Base-by-base conservation (phyloP, 2,113 vertebrate species). In the Corynorhinus townsendii region DNA sequence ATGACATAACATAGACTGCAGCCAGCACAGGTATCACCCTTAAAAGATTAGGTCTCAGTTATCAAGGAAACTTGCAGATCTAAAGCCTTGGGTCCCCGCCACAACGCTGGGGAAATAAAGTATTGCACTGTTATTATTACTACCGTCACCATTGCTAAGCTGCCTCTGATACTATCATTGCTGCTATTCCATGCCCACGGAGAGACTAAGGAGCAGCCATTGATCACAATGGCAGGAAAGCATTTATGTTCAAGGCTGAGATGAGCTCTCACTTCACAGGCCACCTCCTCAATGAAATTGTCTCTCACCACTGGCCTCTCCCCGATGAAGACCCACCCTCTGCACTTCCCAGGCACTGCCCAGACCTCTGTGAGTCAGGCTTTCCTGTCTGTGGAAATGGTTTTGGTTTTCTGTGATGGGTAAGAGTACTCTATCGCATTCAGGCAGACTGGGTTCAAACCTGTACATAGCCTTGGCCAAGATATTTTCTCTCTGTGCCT, bases 91-190 rank as follows among this genome's bases (percentile, higher is more conserved):
- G 47, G 22, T 40, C 16, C 14, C 16, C 26, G 19, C 62, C 73
- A 38, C 10, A 15, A 19, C 15, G 40, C 47, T 14, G 26, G n/a
- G 15, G 26, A 45, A 28, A 20, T 30, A 15, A 47, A 76, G 5
- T 22, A 4, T 8, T 7, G 1, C 11, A 5, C 49, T 4, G 1
- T 71, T 2, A 17, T 33, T n/a, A 28, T 4, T 4, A 4, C n/a
- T 2, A 4, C 11, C 15, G 17, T 47, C 2, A 28, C 80, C 66
- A 33, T 7, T 47, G 59, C 52, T 68, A 0, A 45, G 0, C 38
- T 11, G 0, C 68, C 24, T 5, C 5, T 40, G 5, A 16, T 6
- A 12, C 43, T 7, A 3, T 47, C n/a, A 1, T 12, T 19, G 4
- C 6, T 40, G 35, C n/a, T 16, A 11, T 20, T 56, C 40, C 19